Conservation (phyloP, 2,888 invertebrate species). For the Zele albiditarsus region DNA sequence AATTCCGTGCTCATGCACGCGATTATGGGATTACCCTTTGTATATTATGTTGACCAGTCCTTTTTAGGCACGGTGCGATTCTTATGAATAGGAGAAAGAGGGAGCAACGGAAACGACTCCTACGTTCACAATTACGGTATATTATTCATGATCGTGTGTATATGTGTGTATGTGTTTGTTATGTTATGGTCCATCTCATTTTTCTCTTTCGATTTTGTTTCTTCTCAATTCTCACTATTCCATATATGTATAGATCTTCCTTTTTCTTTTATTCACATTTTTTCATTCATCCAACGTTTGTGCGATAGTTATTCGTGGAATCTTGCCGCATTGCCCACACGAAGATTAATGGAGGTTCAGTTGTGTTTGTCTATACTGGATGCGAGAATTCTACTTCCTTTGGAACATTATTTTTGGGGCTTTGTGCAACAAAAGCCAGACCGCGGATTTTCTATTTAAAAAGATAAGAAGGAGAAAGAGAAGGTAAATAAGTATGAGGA, state of each 20-base stretch:
- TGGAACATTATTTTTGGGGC: constrained; percentile 6
- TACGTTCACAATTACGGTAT: constrained; percentile 21
- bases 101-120: neutral
- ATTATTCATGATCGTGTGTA: constrained; percentile 27
- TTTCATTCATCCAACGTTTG: constrained; percentile 26
- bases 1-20: constrained; percentile 55
- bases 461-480: constrained; percentile 7
- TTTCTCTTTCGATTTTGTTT: constrained; percentile 27
- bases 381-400: constrained; percentile 34
- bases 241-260: constrained; percentile 19
- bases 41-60: constrained; percentile 27
- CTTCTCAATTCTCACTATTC: neutral
- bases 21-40: constrained; percentile 55
- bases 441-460: constrained; percentile 24
- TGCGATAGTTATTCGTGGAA: constrained; percentile 57
- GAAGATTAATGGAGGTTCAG: constrained; percentile 59
- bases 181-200: constrained; percentile 4
- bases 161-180: neutral
- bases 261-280: constrained; percentile 20
- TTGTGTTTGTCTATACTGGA: constrained; percentile 25
- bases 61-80: constrained; percentile 12
- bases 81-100: constrained; percentile 33
- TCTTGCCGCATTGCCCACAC: constrained; percentile 53
- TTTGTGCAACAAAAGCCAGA: constrained; percentile 28
- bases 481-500: neutral